These are phyloP conservation scores for Melieria crassipennis DNA, from an alignment of 2,888 invertebrate species.

Conservation along the genomic window DNA sequence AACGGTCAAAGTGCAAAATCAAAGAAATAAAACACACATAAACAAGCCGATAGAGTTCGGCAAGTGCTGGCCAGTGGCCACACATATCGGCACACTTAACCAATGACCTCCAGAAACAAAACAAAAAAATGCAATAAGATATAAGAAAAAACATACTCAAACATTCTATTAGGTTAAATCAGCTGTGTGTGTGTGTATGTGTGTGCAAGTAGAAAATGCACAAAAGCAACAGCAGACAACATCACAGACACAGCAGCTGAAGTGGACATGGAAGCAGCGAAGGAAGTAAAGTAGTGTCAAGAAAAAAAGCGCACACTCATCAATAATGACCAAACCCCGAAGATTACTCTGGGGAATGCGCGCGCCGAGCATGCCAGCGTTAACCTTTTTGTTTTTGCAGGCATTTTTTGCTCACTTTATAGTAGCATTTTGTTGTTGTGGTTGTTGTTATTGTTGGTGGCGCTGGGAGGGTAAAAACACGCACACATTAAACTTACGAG, in stretches of 20 bases:
- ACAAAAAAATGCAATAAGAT: neutral
- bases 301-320: conserved; percentile 3
- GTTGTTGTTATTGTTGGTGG: neutral
- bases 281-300: neutral
- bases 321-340: conserved; percentile 3
- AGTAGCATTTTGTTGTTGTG: too few relatives aligned
- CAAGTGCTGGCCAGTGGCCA: neutral
- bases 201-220: neutral
- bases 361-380: neutral
- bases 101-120: conserved; percentile 2
- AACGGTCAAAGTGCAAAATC: neutral
- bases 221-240: neutral
- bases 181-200: too few relatives aligned
- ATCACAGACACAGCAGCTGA: neutral
- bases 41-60: neutral
- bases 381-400: neutral
- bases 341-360: neutral
- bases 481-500: too few relatives aligned
- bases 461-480: neutral
- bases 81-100: neutral
- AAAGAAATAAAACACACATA: neutral
- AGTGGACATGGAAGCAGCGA: neutral
- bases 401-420: neutral
- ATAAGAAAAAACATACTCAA: too few relatives aligned
- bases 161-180: too few relatives aligned